phyloP scores from a whole-genome alignment of 2,797 vertebrate genomes.

The Synaphobranchus kaupii region DNA sequence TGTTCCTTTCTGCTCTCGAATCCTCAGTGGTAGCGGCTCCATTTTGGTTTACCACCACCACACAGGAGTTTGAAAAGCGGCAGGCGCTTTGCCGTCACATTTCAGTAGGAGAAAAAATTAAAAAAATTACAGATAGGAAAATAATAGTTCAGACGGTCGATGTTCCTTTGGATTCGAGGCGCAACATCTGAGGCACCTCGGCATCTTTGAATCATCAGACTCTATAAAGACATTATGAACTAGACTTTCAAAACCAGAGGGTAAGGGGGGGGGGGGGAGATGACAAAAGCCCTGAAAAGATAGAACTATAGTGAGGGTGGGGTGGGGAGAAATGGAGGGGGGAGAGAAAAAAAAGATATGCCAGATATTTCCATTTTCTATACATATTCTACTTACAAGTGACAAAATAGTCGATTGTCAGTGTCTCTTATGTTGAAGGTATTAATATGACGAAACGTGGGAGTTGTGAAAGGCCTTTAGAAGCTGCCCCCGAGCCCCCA shows the following conservation, averaged over 20 bases:
- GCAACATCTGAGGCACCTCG: neutral
- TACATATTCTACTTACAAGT: conserved; percentile 6
- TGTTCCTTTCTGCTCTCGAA: neutral
- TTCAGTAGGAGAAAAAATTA: neutral
- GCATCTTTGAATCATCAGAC: neutral
- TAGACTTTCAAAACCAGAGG: conserved; percentile 25
- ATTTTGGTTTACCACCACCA: conserved; percentile 14
- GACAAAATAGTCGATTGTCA: conserved; percentile 9
- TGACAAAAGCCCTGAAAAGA: neutral
- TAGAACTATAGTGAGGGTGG: neutral
- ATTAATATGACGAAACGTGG: conserved; percentile 8
- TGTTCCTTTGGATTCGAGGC: conserved; percentile 1
- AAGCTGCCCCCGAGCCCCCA: conserved; percentile 8
- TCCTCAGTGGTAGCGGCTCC: neutral
- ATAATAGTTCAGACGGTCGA: neutral
- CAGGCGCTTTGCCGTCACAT: neutral
- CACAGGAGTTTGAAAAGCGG: neutral
- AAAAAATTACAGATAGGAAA: conserved; percentile 2
- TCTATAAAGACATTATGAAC: conserved; percentile 3
- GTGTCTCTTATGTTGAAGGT: conserved; percentile 1
- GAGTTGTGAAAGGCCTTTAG: conserved; percentile 13
- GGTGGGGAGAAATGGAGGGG: too few relatives aligned
- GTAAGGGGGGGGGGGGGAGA: neutral
- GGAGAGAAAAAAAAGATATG: too few relatives aligned
- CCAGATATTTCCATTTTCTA: neutral